These are phyloP conservation scores for Tricholaema leucomelas DNA, from an alignment of 2,113 vertebrate genomes.

Conservation along the genomic window DNA sequence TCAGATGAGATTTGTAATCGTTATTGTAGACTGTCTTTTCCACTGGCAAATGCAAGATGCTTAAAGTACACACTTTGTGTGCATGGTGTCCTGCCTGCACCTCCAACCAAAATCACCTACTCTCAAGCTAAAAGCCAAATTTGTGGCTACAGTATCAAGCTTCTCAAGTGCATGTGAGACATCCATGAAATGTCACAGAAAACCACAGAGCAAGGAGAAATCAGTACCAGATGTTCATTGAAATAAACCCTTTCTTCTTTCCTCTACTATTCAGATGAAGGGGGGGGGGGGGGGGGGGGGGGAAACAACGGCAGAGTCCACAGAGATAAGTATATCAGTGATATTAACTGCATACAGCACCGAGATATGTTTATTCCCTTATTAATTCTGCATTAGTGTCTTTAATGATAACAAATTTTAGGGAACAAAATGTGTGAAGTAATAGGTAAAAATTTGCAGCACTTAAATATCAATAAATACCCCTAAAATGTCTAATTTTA, in stretches of 20 bases:
- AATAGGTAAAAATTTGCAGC: neutral
- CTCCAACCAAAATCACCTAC: neutral
- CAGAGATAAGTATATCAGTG: neutral
- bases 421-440: neutral
- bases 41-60: neutral
- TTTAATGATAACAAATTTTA: neutral
- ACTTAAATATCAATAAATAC: slow-evolving; percentile 15
- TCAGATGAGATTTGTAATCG: neutral
- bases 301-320: neutral
- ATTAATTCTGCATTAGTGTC: neutral
- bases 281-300: no score
- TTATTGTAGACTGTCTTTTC: neutral
- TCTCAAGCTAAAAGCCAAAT: neutral
- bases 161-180: neutral
- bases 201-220: neutral
- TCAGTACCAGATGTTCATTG: neutral
- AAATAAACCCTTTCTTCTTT: neutral
- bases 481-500: slow-evolving; percentile 30
- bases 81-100: neutral
- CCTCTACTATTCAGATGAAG: neutral
- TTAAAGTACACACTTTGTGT: neutral
- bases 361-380: neutral
- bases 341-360: neutral
- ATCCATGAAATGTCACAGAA: neutral
- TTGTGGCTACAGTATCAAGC: neutral